Percentiles rank a stretch among this genome's conserved stretches.
Conservation (phyloP, 2,888 invertebrate genomes). For the Machimus atricapillus region DNA sequence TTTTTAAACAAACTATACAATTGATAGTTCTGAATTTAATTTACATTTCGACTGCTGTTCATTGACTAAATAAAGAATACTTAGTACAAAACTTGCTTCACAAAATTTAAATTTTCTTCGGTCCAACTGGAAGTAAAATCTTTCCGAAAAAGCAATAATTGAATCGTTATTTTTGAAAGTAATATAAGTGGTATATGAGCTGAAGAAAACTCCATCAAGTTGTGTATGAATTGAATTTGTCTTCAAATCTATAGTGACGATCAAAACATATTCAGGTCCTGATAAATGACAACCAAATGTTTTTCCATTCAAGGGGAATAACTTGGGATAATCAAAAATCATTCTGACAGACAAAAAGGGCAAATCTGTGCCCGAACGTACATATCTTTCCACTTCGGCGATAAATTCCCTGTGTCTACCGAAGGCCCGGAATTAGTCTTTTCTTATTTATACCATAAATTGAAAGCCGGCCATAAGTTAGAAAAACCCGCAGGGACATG, state of each 20-base stretch:
- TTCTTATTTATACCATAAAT: constrained; percentile 37
- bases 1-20: too few relatives aligned
- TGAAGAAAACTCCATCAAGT: neutral
- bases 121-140: too few relatives aligned
- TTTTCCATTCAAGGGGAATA: neutral
- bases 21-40: too few relatives aligned
- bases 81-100: too few relatives aligned
- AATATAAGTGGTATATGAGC: too few relatives aligned
- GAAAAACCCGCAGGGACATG: constrained; percentile 1
- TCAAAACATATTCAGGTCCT: neutral
- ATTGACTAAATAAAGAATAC: too few relatives aligned
- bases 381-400: constrained; percentile 37
- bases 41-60: too few relatives aligned
- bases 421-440: constrained; percentile 18
- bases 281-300: neutral
- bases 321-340: constrained; percentile 8
- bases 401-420: constrained; percentile 27
- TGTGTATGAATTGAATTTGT: neutral
- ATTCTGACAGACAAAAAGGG: constrained; percentile 3
- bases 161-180: too few relatives aligned
- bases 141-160: too few relatives aligned
- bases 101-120: too few relatives aligned
- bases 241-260: neutral
- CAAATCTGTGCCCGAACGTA: constrained; percentile 16
- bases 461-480: constrained; percentile 36